phyloP scores from a whole-genome alignment of 2,113 vertebrate genomes.

The Oreochromis aureus region DNA sequence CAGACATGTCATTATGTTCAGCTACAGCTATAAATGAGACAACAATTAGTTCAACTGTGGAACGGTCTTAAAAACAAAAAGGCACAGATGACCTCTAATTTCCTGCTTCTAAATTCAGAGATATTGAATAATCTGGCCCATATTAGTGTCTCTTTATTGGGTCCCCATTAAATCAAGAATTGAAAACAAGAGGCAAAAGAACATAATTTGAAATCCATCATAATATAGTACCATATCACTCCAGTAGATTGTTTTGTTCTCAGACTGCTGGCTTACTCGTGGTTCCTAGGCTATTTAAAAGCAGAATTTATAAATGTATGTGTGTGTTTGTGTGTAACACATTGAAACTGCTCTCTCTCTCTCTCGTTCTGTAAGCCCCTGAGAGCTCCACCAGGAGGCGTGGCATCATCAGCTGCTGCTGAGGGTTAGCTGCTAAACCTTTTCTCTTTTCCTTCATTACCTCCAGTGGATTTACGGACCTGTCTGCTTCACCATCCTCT shows the following conservation, averaged over 20 bases:
- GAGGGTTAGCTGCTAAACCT: not conserved
- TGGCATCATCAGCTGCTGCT: not conserved
- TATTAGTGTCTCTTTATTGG: not conserved
- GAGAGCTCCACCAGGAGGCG: not conserved
- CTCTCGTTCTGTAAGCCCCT: not conserved
- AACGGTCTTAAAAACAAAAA: not conserved
- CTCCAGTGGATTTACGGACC: not conserved
- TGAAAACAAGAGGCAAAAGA: not conserved
- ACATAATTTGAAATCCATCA: not conserved
- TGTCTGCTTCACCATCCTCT: not conserved
- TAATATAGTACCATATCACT: not conserved
- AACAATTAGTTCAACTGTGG: not conserved
- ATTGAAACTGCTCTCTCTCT: not conserved
- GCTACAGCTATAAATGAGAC: not conserved
- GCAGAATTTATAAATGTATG: not conserved
- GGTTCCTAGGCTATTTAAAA: not conserved
- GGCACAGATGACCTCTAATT: not conserved
- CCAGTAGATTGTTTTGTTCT: not conserved
- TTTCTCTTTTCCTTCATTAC: not conserved
- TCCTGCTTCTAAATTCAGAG: not conserved
- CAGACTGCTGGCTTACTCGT: not conserved
- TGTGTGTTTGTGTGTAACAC: not conserved
- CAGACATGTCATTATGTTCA: not conserved
- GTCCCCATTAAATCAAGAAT: not conserved
- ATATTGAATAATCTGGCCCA: not conserved